Conservation (phyloP, 37 sponge, comb jelly and placozoan genomes). For the Agelas oroides region DNA sequence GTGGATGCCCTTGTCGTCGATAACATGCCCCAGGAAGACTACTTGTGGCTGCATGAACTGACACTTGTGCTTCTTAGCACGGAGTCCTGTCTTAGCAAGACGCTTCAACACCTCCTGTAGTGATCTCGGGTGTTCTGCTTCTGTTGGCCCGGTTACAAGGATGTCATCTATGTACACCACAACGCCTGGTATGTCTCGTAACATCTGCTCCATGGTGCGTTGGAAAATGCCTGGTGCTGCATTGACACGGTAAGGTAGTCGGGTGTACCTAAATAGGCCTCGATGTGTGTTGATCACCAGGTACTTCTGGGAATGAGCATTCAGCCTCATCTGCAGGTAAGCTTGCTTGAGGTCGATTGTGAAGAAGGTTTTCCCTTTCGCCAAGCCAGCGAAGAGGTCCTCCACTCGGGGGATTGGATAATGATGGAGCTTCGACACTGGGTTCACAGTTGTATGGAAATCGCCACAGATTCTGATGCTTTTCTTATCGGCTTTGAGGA, state of each 20-base stretch:
- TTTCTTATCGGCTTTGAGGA: too few species aligned
- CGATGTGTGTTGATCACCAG: constrained; percentile 34
- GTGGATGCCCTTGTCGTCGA: constrained; percentile 1
- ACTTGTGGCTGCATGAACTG: too few species aligned
- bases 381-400: constrained; percentile 30
- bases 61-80: too few species aligned
- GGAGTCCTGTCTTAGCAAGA: too few species aligned
- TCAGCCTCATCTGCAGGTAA: constrained; percentile 30
- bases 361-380: constrained; percentile 23
- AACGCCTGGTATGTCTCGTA: too few species aligned
- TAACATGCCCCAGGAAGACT: constrained; percentile 25
- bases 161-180: too few species aligned
- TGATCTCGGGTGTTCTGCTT: too few species aligned
- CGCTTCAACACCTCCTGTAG: too few species aligned
- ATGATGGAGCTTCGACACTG: neutral
- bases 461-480: constrained; percentile 22
- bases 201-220: too few species aligned
- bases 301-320: constrained; percentile 16
- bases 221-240: too few species aligned
- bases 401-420: constrained; percentile 25
- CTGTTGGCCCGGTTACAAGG: too few species aligned
- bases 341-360: constrained; percentile 24
- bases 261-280: neutral
- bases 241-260: neutral
- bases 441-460: constrained; percentile 35